Conservation (phyloP, 2,113 vertebrate genomes). For the Mastomys natalensis region DNA sequence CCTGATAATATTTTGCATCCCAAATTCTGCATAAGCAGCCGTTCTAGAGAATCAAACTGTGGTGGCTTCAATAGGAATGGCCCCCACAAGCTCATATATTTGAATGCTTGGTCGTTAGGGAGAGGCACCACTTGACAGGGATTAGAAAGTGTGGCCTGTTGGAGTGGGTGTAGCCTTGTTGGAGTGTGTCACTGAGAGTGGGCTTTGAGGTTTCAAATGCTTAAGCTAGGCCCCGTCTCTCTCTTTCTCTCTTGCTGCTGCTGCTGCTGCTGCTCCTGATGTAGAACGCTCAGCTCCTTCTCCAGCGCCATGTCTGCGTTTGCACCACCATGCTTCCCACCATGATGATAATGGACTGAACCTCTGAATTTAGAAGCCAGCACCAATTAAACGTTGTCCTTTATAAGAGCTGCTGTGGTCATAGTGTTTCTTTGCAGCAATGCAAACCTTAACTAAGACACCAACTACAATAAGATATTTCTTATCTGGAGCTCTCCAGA, state of each 20-base stretch:
- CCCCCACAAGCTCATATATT: neutral
- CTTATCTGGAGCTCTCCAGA: neutral
- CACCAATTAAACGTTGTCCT: neutral
- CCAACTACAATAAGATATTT: neutral
- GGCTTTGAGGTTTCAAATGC: neutral
- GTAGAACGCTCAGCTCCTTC: neutral
- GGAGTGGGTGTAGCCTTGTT: neutral
- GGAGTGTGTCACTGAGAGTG: neutral
- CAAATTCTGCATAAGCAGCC: neutral
- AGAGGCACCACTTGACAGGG: neutral
- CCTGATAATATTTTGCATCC: neutral
- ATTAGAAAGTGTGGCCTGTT: neutral
- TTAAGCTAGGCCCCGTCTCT: neutral
- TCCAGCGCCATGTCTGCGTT: neutral
- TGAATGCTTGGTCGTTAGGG: neutral
- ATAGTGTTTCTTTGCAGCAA: neutral
- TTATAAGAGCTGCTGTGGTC: neutral
- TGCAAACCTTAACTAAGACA: neutral
- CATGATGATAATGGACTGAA: neutral
- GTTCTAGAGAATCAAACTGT: neutral
- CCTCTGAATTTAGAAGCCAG: neutral
- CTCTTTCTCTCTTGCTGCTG: neutral
- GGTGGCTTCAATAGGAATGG: neutral
- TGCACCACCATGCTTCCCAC: neutral
- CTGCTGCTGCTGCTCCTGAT: neutral